These are phyloP conservation scores for Zele albiditarsus DNA, from an alignment of 2,888 invertebrate genomes.

Conservation along the genomic window DNA sequence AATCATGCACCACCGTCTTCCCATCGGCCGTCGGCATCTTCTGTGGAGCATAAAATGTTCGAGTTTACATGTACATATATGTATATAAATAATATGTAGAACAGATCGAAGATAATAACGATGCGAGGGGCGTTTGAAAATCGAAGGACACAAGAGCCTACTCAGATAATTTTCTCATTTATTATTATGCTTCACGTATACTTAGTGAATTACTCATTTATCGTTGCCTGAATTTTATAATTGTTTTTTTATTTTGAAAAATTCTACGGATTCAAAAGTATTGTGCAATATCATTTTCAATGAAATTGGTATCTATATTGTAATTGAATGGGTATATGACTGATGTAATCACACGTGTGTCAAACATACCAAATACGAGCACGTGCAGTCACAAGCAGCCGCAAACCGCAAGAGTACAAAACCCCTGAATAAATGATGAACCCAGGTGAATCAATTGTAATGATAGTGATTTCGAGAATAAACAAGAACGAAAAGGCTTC, in stretches of 20 bases:
- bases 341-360: slow-evolving; percentile 27
- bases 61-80: background rate
- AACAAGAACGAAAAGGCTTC: background rate
- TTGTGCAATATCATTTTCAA: background rate
- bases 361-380: slow-evolving; percentile 17
- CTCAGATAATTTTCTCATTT: slow-evolving; percentile 38
- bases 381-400: slow-evolving; percentile 17
- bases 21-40: slow-evolving; percentile 28
- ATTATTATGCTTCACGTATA: slow-evolving; percentile 25
- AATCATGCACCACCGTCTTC: slow-evolving; percentile 10
- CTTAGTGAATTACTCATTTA: background rate
- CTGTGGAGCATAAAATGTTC: slow-evolving; percentile 1
- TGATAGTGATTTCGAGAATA: background rate
- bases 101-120: slow-evolving; percentile 20
- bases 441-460: background rate
- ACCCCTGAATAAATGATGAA: slow-evolving; percentile 19
- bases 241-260: background rate
- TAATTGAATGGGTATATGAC: background rate
- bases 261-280: background rate
- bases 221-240: background rate
- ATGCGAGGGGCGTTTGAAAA: background rate
- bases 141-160: slow-evolving; percentile 36
- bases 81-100: slow-evolving; percentile 8
- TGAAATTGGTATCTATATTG: background rate
- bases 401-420: slow-evolving; percentile 12